Evolutionary conservation across 2,113 vertebrate genomes (phyloP).

Genomic region (Nothobranchius kuhntae): DNA sequence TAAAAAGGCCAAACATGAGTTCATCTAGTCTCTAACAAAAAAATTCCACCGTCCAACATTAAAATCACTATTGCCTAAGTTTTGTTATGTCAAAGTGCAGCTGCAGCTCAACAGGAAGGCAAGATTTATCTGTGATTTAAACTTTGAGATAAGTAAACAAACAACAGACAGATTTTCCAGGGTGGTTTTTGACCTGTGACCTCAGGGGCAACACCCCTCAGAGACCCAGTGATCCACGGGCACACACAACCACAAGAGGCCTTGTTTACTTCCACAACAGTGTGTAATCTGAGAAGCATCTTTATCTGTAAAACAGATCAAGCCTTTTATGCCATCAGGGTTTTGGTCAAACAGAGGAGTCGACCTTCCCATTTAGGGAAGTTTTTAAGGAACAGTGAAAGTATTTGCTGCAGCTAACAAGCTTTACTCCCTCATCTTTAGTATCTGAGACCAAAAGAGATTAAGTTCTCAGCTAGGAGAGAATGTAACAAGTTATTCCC

Average conservation of each 20-base stretch:
- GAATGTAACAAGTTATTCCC: slow-evolving; percentile 48
- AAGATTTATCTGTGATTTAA: slow-evolving; percentile 59
- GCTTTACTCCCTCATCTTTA: slow-evolving; percentile 40
- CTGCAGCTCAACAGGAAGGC: slow-evolving; percentile 47
- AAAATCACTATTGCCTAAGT: not conserved
- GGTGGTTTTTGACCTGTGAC: slow-evolving; percentile 48
- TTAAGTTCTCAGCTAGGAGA: slow-evolving; percentile 44
- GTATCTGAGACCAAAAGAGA: slow-evolving; percentile 40
- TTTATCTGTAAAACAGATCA: slow-evolving; percentile 46
- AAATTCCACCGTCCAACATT: not conserved
- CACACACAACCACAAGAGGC: slow-evolving; percentile 20
- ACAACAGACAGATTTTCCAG: slow-evolving; percentile 41
- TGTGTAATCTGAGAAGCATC: slow-evolving; percentile 25
- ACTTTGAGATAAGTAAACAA: slow-evolving; percentile 66
- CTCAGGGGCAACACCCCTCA: slow-evolving; percentile 38
- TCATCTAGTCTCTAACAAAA: not conserved
- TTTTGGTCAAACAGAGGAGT: slow-evolving; percentile 30
- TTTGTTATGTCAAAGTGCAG: slow-evolving; percentile 29
- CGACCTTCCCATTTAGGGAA: slow-evolving; percentile 65
- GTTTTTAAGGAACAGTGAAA: slow-evolving; percentile 44
- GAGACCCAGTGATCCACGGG: slow-evolving; percentile 17
- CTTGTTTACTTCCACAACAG: slow-evolving; percentile 47
- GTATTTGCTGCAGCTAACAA: slow-evolving; percentile 54
- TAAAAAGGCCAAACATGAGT: slow-evolving; percentile 20
- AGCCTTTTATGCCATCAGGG: slow-evolving; percentile 38